Evolutionary conservation across 2,888 invertebrate species (phyloP), one percentile per base, ranked within the genome.

Genomic region (Drosophila aldrichi): DNA sequence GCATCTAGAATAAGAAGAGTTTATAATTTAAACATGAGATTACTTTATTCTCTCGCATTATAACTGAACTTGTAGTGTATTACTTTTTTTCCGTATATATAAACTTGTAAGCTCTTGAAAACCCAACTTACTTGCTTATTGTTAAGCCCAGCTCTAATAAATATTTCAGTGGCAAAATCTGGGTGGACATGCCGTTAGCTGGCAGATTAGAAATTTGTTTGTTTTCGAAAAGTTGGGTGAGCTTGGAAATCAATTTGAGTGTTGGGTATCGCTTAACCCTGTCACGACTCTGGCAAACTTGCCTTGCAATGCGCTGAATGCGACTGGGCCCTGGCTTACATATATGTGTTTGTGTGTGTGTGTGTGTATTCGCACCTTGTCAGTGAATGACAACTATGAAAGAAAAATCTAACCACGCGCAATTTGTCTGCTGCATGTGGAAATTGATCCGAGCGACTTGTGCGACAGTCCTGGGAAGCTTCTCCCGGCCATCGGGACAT

Each of bases 381-480:
- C 86, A 70, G 58, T 56, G 64, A 57, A 49, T 68, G 59, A 72
- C 77, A 80, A 72, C 65, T 38, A 63, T 51, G 49, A 70, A 78
- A 77, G 74, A 89, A 85, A 89, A 88, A 77, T 74, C 88, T 71
- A 85, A 88, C 89, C 89, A 89, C 86, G 84, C 88, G 82, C 89
- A 88, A 88, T 89, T 89, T 84, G 89, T 89, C 83, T 59, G 80
- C 70, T 80, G 81, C 64, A 58, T 66, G 82, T 85, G 77, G 88
- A 85, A 85, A 85, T 85, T 85, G 84, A 85, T 85, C 84, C 89
- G 54, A 83, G 84, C 83, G 91, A 91, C 91, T 86, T 77, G 48
- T 65, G 36, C 64, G 32, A 49, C 61, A 36, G 52, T 8, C 22
- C 52, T 10, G 22, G 22, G 52, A 10, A 72, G 63, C 71, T 70